A percentile compares a stretch with the other conserved stretches of the same genome.
Conservation (phyloP, 2,797 vertebrate genomes). For the Anguilla obscura region DNA sequence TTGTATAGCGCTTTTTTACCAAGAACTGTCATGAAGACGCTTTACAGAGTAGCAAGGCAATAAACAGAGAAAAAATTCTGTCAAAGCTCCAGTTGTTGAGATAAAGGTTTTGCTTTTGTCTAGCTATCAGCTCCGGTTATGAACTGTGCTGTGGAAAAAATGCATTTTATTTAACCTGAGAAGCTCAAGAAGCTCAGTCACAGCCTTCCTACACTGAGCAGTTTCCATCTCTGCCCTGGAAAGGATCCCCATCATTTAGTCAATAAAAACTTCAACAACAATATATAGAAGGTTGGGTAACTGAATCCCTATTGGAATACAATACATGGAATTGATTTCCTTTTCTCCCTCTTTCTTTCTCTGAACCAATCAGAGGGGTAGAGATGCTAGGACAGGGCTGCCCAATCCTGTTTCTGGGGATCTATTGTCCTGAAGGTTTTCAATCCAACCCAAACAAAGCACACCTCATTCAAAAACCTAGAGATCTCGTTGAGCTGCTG, state of each 20-base stretch:
- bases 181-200: conserved; percentile 51
- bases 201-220: conserved; percentile 27
- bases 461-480: too few species aligned
- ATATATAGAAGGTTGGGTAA: conserved; percentile 35
- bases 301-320: conserved; percentile 46
- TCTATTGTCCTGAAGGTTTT: too few species aligned
- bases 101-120: conserved; percentile 51
- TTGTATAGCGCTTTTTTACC: too few species aligned
- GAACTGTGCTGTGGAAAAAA: conserved; percentile 41
- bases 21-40: too few species aligned
- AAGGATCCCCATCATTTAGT: conserved; percentile 43
- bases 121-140: conserved; percentile 29
- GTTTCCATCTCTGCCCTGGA: conserved; percentile 36
- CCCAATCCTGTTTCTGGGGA: too few species aligned
- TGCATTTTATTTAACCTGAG: conserved; percentile 51
- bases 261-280: conserved; percentile 55
- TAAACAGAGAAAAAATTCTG: not conserved
- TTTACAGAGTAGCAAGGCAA: too few species aligned
- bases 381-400: not conserved
- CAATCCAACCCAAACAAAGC: too few species aligned
- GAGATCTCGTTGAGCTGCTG: too few species aligned
- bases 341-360: conserved; percentile 35
- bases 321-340: conserved; percentile 50
- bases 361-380: not conserved
- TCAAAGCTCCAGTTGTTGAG: conserved; percentile 40